Evolutionary conservation across 2,797 vertebrate species (phyloP).

Genomic region (Spinus olivaceus): DNA sequence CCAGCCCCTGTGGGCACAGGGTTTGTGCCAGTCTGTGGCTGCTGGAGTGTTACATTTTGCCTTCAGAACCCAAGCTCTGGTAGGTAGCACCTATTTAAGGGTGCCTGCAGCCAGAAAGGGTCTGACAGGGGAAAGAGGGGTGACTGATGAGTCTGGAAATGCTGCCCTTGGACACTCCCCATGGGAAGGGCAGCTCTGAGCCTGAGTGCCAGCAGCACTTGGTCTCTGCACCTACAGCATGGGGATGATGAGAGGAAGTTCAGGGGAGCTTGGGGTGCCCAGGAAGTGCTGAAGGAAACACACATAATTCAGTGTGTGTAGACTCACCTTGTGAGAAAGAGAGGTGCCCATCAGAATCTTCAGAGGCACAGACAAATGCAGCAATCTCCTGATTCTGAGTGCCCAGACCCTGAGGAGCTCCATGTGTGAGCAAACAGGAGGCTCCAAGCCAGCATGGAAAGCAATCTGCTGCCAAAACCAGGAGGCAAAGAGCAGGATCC

Average conservation of each 20-base stretch:
- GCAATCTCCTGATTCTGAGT: not conserved
- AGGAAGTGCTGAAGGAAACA: not conserved
- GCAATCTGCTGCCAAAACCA: not conserved
- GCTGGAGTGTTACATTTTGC: not conserved
- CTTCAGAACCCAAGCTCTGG: not conserved
- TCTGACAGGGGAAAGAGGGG: not conserved
- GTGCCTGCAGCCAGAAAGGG: not conserved
- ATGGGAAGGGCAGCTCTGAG: not conserved
- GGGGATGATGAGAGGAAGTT: not conserved
- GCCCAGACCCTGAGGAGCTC: not conserved
- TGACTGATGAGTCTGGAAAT: not conserved
- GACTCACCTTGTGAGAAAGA: not conserved
- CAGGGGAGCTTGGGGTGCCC: not conserved
- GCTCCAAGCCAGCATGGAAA: not conserved
- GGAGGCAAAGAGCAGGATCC: not conserved
- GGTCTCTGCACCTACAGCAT: accelerated
- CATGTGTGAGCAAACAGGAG: not conserved
- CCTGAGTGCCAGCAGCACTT: not conserved
- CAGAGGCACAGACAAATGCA: not conserved
- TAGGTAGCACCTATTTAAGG: not conserved
- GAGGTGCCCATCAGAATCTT: not conserved
- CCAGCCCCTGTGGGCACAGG: not conserved
- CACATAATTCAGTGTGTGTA: not conserved
- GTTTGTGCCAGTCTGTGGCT: not conserved
- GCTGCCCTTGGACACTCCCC: not conserved